Conservation (phyloP, 2,113 vertebrate species). For the Phyllostomus discolor region DNA sequence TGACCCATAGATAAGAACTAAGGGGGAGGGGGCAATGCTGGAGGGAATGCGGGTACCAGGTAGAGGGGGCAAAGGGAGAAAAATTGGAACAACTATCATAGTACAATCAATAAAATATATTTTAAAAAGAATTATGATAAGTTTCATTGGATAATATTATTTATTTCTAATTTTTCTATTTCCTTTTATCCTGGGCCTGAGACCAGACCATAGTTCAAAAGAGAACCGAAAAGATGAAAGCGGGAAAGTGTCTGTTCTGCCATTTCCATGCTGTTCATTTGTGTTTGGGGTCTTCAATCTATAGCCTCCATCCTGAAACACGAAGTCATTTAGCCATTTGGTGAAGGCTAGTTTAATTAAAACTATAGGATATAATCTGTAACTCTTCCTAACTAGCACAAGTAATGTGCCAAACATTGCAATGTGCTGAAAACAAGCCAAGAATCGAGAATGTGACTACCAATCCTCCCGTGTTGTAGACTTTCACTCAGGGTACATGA, state of each 20-base stretch:
- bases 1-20: too few species aligned
- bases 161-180: not conserved
- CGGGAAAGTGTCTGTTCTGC: not conserved
- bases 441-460: not conserved
- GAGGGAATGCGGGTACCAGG: too few species aligned
- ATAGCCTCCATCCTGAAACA: not conserved
- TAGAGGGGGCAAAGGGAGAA: too few species aligned
- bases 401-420: not conserved
- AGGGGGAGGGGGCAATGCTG: too few species aligned
- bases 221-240: not conserved
- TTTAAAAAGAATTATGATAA: slow-evolving; percentile 82
- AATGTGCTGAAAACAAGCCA: not conserved
- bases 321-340: not conserved
- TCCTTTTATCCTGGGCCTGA: not conserved
- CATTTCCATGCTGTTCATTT: not conserved
- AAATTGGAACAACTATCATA: too few species aligned
- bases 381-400: not conserved
- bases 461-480: not conserved
- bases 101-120: too few species aligned
- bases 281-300: not conserved
- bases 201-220: not conserved
- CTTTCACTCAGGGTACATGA: not conserved
- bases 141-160: not conserved
- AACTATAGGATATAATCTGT: not conserved
- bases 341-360: not conserved